Percentiles rank a stretch among this genome's conserved stretches.
Conservation (phyloP, 2,888 invertebrate genomes). For the Saturnia pavonia region DNA sequence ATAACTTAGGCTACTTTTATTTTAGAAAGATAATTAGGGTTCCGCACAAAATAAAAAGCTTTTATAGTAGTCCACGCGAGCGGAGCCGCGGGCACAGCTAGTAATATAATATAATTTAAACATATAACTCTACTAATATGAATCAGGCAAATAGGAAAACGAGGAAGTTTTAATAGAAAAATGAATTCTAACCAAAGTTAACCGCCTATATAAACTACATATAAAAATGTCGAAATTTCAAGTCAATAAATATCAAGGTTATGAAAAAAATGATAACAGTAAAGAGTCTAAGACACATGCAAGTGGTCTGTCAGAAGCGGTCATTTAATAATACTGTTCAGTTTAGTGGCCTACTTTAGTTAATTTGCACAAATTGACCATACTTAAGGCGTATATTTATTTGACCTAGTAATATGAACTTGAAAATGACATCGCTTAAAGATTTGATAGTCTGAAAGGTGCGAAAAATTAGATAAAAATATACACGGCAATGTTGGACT, state of each 20-base stretch:
- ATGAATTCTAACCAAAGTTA: not conserved
- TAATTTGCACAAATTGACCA: slow-evolving; percentile 73
- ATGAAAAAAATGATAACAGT: slow-evolving; percentile 34
- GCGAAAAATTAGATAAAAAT: too few relatives aligned
- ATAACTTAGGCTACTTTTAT: too few relatives aligned
- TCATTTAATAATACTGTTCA: slow-evolving; percentile 45
- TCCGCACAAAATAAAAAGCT: too few relatives aligned
- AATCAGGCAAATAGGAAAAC: not conserved
- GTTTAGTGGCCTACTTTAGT: slow-evolving; percentile 64
- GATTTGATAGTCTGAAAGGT: slow-evolving; percentile 17
- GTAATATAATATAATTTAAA: too few relatives aligned
- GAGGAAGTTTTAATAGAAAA: not conserved
- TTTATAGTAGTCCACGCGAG: too few relatives aligned
- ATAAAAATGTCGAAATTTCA: not conserved
- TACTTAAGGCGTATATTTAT: slow-evolving; percentile 58
- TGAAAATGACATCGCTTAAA: slow-evolving; percentile 32
- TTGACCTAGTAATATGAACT: slow-evolving; percentile 58
- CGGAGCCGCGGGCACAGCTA: too few relatives aligned
- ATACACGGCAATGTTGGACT: not conserved
- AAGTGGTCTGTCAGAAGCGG: slow-evolving; percentile 35
- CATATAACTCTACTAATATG: too few relatives aligned
- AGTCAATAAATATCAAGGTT: not conserved
- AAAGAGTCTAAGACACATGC: slow-evolving; percentile 41
- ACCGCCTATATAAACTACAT: not conserved
- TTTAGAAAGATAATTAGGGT: too few relatives aligned